phyloP scores from a whole-genome alignment of 2,113 vertebrate species.

The Rhinogobius similis region DNA sequence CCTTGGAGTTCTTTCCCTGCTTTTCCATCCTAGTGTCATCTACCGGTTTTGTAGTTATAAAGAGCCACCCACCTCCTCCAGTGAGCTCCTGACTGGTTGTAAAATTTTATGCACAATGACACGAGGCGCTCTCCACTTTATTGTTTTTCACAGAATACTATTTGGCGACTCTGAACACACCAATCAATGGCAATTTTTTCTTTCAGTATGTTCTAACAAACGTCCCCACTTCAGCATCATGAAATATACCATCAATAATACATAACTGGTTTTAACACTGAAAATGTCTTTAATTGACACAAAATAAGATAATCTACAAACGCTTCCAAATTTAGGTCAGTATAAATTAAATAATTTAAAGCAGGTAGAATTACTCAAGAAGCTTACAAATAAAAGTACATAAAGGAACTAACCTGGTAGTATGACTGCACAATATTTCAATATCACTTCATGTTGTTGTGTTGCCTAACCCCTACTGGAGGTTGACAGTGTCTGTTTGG shows the following conservation, averaged over 20 bases:
- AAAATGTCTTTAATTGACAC: conserved; percentile 30
- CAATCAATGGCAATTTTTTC: conserved; percentile 44
- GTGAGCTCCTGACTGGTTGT: no score
- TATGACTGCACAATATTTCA: neutral
- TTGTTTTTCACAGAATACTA: conserved; percentile 54
- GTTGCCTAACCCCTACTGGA: neutral
- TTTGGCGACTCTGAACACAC: conserved; percentile 33
- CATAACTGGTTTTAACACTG: conserved; percentile 57
- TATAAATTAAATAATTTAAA: conserved; percentile 75
- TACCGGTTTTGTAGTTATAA: no score
- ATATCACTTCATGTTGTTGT: neutral
- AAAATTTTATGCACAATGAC: no score
- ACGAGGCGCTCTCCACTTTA: no score
- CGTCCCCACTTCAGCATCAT: conserved; percentile 16
- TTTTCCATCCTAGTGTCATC: no score
- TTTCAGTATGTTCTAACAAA: conserved; percentile 19
- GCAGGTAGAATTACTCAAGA: conserved; percentile 27
- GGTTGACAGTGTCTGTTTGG: neutral
- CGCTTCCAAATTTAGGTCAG: conserved; percentile 11
- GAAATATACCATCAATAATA: conserved; percentile 30
- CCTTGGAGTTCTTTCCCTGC: no score
- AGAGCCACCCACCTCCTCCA: no score
- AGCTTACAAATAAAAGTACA: conserved; percentile 56
- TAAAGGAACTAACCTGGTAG: conserved; percentile 43
- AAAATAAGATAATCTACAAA: conserved; percentile 41